Conservation (phyloP, 2,888 invertebrate species). For the Nasonia oneida region DNA sequence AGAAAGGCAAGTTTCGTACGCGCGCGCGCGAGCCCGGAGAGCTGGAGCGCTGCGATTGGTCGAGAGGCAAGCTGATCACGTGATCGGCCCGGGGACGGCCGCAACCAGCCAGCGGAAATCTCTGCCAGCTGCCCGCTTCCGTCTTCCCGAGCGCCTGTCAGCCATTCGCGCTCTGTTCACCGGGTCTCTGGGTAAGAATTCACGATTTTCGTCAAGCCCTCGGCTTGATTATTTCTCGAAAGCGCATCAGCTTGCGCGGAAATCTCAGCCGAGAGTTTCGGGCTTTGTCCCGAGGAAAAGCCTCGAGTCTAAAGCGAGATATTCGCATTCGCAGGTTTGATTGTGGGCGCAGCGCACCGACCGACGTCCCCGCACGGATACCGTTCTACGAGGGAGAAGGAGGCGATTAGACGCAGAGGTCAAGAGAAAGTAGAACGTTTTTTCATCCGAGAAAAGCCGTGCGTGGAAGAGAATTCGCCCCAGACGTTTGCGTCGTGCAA, state of each 20-base stretch:
- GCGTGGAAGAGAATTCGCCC: constrained; percentile 28
- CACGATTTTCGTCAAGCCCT: background rate
- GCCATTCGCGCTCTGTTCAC: constrained; percentile 77
- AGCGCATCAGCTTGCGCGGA: background rate
- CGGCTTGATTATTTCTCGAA: background rate
- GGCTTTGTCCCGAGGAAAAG: background rate
- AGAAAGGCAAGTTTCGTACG: background rate
- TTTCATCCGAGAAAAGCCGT: constrained; percentile 50
- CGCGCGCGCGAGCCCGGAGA: background rate
- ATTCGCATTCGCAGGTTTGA: constrained; percentile 70
- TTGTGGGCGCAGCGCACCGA: constrained; percentile 66
- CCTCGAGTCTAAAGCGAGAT: background rate
- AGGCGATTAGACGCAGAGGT: constrained; percentile 26
- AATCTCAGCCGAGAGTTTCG: background rate
- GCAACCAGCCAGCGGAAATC: constrained; percentile 66
- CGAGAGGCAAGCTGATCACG: background rate
- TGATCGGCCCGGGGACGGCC: constrained; percentile 12
- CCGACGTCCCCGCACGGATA: constrained; percentile 64
- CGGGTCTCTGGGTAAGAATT: constrained; percentile 70
- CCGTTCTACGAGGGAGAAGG: constrained; percentile 51
- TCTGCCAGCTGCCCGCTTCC: constrained; percentile 74
- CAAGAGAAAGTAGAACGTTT: constrained; percentile 60
- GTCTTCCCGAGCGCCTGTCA: constrained; percentile 76
- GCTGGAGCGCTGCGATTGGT: constrained; percentile 12
- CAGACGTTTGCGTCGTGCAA: constrained; percentile 58